Evolutionary conservation across 1,140 invertebrate genomes (phyloP), one percentile per base, ranked within the genome.

Genomic region (Drosophila paulistorum): DNA sequence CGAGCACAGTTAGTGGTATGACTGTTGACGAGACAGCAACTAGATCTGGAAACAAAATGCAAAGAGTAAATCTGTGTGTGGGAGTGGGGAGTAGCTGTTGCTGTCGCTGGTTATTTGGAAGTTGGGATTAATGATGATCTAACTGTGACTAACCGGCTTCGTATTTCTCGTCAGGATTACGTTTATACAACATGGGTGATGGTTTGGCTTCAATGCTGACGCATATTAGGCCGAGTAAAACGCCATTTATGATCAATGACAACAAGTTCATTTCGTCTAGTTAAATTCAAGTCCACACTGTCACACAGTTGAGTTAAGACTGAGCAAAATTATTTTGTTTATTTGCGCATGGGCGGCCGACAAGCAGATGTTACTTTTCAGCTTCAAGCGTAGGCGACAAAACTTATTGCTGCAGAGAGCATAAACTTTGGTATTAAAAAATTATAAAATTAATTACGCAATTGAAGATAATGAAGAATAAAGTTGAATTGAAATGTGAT

Each of bases 11-110:
- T 11, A 95, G 71, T 13, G 94, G 94, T 64, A 95, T 95, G 1
- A 95, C 94, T 0, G 94, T 95, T 1, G 94, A 95, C 0, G 94
- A 95, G 2, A 95, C 94, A 3, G 94, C 92, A 54, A 95, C 92
- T 73, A 95, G 92, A 77, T 95, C 94, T 95, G 9, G 39, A 48
- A 17, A 89, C 81, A 79, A 37, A 30, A 6, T 30, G 30, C 6
- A 7, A 30, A 30, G 55, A 33, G 6, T n/a, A 57, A 33, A 7
- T 7, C 45, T 23, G 45, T 51, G 42, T 17, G 45, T 51, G 45
- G 45, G 45, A 11, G 2, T 30, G 5, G 30, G 45, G 17, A 51
- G 9, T 33, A 60, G 10, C 17, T 4, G 20, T 13, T 3, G 37
- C 3, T 13, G 37, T 39, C 10, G 11, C 3, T 30, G 30, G 0